Evolutionary conservation across 2,113 vertebrate genomes (phyloP).

Genomic region (Pseudois nayaur): DNA sequence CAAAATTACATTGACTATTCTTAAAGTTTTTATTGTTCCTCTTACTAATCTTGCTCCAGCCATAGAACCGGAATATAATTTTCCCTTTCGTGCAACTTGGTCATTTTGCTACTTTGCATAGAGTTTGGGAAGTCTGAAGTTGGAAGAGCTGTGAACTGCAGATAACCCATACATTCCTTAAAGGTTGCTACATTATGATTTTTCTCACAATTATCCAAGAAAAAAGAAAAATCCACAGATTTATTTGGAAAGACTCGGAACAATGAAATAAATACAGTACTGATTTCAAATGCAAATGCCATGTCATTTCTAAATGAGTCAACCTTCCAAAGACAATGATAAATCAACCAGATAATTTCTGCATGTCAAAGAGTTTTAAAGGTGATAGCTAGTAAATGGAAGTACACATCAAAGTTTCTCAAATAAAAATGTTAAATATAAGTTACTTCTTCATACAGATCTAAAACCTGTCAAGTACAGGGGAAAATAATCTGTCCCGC

Average conservation of each 20-base stretch:
- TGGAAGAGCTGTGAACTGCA: constrained; percentile 43
- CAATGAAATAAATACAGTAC: constrained; percentile 75
- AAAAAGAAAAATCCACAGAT: constrained; percentile 34
- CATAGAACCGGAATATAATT: not conserved
- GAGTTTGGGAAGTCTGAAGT: not conserved
- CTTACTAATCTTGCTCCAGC: not conserved
- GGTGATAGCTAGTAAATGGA: constrained; percentile 68
- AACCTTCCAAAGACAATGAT: constrained; percentile 68
- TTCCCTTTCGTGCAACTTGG: not conserved
- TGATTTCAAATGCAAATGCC: constrained; percentile 73
- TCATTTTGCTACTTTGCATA: constrained; percentile 4
- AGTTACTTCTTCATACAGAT: constrained; percentile 64
- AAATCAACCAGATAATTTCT: constrained; percentile 69
- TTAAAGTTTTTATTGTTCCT: not conserved
- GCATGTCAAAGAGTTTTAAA: constrained; percentile 68
- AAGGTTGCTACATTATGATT: constrained; percentile 59
- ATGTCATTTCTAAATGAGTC: constrained; percentile 64
- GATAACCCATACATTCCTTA: constrained; percentile 50
- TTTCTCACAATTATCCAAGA: constrained; percentile 57
- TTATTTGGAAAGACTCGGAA: constrained; percentile 72
- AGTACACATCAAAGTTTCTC: constrained; percentile 71
- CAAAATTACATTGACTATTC: not conserved
- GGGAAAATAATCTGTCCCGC: constrained; percentile 55
- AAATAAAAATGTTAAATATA: constrained; percentile 74
- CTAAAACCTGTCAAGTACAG: constrained; percentile 65